phyloP scores from a whole-genome alignment of 1,140 invertebrate genomes.

The Lethrus apterus region DNA sequence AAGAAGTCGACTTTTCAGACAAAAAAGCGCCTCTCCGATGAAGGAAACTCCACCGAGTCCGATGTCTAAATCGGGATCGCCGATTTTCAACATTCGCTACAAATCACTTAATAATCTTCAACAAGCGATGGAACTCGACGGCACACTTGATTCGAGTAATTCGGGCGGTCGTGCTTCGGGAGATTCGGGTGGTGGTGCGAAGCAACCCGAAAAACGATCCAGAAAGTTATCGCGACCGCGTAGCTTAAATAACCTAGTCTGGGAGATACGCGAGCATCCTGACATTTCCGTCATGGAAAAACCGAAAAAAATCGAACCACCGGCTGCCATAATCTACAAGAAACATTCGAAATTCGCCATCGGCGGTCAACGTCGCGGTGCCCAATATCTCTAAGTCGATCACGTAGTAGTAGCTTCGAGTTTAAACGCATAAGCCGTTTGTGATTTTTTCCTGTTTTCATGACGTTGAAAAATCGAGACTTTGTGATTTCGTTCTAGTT shows the following conservation, averaged over 20 bases:
- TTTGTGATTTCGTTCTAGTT: constrained; percentile 24
- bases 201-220: constrained; percentile 74
- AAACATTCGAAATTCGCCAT: constrained; percentile 38
- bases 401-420: background rate
- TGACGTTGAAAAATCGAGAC: background rate
- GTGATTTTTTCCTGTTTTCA: constrained; percentile 4
- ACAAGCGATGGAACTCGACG: constrained; percentile 66
- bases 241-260: constrained; percentile 79
- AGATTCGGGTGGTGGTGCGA: constrained; percentile 65
- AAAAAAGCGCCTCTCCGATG: constrained; percentile 65
- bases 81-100: constrained; percentile 74
- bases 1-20: constrained; percentile 55
- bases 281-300: constrained; percentile 38
- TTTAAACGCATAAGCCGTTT: constrained; percentile 6
- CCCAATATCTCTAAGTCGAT: constrained; percentile 35
- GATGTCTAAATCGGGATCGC: constrained; percentile 62
- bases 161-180: constrained; percentile 78
- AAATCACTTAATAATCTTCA: constrained; percentile 74
- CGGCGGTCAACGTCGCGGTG: constrained; percentile 29
- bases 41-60: constrained; percentile 61
- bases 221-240: constrained; percentile 67
- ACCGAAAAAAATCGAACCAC: constrained; percentile 33
- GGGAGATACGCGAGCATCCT: constrained; percentile 47
- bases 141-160: constrained; percentile 80
- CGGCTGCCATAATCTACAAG: constrained; percentile 36